A percentile compares a stretch with the other conserved stretches of the same genome.
These are phyloP conservation scores for Ectobius pallidus DNA, from an alignment of 2,888 invertebrate genomes.

Conservation along the genomic window DNA sequence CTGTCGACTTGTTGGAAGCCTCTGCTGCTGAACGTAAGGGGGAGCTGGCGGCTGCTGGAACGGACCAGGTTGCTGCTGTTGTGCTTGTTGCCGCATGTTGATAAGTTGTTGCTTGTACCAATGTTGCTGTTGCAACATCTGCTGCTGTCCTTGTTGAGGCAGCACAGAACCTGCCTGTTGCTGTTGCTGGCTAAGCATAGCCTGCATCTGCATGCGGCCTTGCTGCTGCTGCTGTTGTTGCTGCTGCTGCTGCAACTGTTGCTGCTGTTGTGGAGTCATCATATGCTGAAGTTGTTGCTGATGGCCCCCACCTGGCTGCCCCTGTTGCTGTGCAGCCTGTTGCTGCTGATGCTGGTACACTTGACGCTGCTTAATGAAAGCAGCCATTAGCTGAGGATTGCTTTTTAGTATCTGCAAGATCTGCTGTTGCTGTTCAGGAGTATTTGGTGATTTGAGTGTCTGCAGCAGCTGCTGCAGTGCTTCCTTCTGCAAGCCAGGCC, in stretches of 20 bases:
- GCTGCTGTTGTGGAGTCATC: constrained; percentile 52
- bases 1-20: constrained; percentile 54
- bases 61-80: constrained; percentile 51
- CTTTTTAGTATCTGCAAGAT: constrained; percentile 88
- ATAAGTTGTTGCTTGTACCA: constrained; percentile 52
- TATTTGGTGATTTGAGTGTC: constrained; percentile 86
- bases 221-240: constrained; percentile 49
- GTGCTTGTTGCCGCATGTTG: constrained; percentile 51
- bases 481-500: constrained; percentile 58
- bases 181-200: too few relatives aligned
- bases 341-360: constrained; percentile 54
- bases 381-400: constrained; percentile 94
- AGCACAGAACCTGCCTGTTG: constrained; percentile 46
- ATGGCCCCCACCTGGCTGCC: constrained; percentile 50
- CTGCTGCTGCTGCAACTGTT: constrained; percentile 56
- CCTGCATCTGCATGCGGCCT: constrained; percentile 50
- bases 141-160: constrained; percentile 48
- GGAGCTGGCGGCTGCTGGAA: constrained; percentile 67
- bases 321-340: constrained; percentile 54
- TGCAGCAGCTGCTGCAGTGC: constrained; percentile 87
- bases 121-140: constrained; percentile 54
- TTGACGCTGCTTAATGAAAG: constrained; percentile 89
- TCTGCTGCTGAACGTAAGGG: constrained; percentile 59
- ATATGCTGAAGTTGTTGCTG: constrained; percentile 52
- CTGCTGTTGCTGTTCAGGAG: constrained; percentile 91